Conservation (phyloP, 1,140 invertebrate species). For the Drosophila tani region DNA sequence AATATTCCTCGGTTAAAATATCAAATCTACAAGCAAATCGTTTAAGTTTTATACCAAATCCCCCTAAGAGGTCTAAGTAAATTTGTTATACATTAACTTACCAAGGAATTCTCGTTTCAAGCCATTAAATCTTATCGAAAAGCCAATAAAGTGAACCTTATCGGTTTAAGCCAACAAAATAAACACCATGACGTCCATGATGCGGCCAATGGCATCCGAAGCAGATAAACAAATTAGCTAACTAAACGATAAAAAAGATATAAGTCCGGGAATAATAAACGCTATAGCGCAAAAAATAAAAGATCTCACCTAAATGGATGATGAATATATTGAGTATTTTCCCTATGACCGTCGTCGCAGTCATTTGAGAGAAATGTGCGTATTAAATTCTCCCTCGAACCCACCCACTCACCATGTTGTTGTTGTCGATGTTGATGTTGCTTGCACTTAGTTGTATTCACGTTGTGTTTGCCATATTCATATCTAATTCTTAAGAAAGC, state of each 20-base stretch:
- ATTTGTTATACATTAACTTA: neutral
- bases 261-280: neutral
- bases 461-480: slow-evolving; percentile 31
- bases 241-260: slow-evolving; percentile 29
- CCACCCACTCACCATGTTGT: slow-evolving; percentile 24
- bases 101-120: neutral
- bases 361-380: slow-evolving; percentile 80
- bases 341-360: slow-evolving; percentile 71
- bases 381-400: slow-evolving; percentile 38
- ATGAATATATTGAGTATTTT: slow-evolving; percentile 80
- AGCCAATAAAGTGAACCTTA: slow-evolving; percentile 14
- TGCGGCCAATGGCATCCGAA: slow-evolving; percentile 43
- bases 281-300: neutral
- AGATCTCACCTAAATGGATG: slow-evolving; percentile 61
- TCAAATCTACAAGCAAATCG: too few relatives aligned
- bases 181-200: slow-evolving; percentile 44
- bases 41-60: neutral
- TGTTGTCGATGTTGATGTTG: slow-evolving; percentile 42
- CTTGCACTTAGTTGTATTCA: slow-evolving; percentile 55
- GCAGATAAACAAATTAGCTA: slow-evolving; percentile 63
- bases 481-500: slow-evolving; percentile 64
- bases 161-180: slow-evolving; percentile 35
- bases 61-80: neutral
- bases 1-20: neutral
- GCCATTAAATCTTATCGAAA: slow-evolving; percentile 51